Evolutionary conservation across 2,888 invertebrate species (phyloP).

Genomic region (Megamerina dolium): DNA sequence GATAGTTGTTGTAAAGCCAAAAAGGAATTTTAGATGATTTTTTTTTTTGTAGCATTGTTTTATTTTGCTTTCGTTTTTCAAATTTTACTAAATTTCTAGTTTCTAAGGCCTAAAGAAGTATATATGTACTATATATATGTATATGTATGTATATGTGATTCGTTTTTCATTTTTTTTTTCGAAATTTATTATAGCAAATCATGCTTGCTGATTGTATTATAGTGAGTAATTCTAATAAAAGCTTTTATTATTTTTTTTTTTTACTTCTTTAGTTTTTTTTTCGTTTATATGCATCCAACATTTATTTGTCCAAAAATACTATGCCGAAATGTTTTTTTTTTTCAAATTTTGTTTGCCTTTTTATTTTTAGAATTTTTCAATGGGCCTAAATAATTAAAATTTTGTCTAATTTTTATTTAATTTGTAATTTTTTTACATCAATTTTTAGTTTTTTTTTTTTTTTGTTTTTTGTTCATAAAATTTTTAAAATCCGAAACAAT

Average conservation of each 20-base stretch:
- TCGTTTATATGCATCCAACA: slow-evolving; percentile 16
- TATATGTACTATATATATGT: no score
- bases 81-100: no score
- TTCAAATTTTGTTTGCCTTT: slow-evolving; percentile 20
- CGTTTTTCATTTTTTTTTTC: slow-evolving; percentile 19
- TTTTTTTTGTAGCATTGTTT: no score
- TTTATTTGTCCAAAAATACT: slow-evolving; percentile 22
- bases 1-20: no score
- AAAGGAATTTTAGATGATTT: no score
- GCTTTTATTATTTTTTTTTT: slow-evolving; percentile 24
- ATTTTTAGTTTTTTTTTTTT: slow-evolving; percentile 6
- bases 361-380: slow-evolving; percentile 18
- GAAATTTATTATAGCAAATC: slow-evolving; percentile 26
- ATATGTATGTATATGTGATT: slow-evolving; percentile 1
- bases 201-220: slow-evolving; percentile 26
- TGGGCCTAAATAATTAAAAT: slow-evolving; percentile 42
- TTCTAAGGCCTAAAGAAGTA: slow-evolving; percentile 37
- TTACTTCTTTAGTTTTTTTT: slow-evolving; percentile 19
- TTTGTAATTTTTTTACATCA: no score
- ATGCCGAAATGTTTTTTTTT: slow-evolving; percentile 22
- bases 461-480: slow-evolving; percentile 27
- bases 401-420: slow-evolving; percentile 36
- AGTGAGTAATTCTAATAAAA: slow-evolving; percentile 42
- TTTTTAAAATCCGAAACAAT: slow-evolving; percentile 39
- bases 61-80: no score